Evolutionary conservation across 1,140 invertebrate species (phyloP).

Genomic region (Drosophila ercepeae): DNA sequence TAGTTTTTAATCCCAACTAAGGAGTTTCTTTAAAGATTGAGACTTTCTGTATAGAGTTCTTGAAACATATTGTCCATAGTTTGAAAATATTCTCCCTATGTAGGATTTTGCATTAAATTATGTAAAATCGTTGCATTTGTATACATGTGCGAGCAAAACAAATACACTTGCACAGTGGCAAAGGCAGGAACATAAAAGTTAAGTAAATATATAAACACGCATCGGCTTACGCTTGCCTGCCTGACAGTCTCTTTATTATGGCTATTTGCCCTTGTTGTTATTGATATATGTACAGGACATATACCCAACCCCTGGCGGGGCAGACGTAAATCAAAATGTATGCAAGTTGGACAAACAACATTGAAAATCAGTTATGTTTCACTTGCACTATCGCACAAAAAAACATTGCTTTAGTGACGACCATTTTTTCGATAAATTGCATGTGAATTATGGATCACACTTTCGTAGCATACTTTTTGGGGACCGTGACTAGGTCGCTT

Average conservation of each 20-base stretch:
- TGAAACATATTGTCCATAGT: neutral
- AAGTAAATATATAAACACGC: constrained; percentile 60
- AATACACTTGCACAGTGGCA: constrained; percentile 25
- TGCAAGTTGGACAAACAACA: constrained; percentile 74
- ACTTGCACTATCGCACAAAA: constrained; percentile 33
- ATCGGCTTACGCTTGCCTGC: constrained; percentile 65
- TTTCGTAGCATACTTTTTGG: too few relatives aligned
- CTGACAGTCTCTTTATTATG: constrained; percentile 62
- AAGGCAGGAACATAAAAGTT: constrained; percentile 45
- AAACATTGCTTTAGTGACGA: constrained; percentile 2
- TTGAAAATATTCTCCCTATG: neutral
- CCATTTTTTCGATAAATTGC: constrained; percentile 62
- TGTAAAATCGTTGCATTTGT: constrained; percentile 33
- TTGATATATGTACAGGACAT: constrained; percentile 52
- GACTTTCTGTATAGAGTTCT: neutral
- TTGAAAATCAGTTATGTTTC: constrained; percentile 70
- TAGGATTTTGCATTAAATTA: constrained; percentile 40
- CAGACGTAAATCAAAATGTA: constrained; percentile 57
- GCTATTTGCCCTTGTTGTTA: constrained; percentile 63
- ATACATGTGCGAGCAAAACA: constrained; percentile 9
- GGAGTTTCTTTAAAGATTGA: too few relatives aligned
- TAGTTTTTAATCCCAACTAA: too few relatives aligned
- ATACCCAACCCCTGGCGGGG: neutral
- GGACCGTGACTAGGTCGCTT: too few relatives aligned
- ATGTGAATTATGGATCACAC: constrained; percentile 62